Evolutionary conservation across 2,888 invertebrate genomes (phyloP), one percentile per base, ranked within the genome.

Genomic region (Drosophila yooni): DNA sequence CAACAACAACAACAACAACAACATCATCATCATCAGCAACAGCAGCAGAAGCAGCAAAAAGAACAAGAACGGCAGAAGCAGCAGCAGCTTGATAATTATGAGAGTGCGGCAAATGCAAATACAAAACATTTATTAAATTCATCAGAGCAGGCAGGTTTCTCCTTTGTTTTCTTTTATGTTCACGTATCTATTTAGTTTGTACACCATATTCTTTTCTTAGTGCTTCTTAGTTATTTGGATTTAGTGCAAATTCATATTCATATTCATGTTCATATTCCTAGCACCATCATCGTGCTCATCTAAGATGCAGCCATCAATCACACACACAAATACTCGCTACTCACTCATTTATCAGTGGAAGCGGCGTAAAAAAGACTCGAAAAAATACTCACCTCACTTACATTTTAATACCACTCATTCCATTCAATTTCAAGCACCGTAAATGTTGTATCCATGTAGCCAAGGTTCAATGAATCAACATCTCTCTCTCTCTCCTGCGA

Each of bases 101-200:
- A 81, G 74, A 84, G 57, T 66, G 68, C 68, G 62, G 56, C 66
- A 80, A 76, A 81, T 83, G 78, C 77, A 66, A 77, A 69, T 62
- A 72, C 71, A 72, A 86, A 88, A 65, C 76, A 82, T 59, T 82
- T 78, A 76, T 76, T 82, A 60, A 80, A 80, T 83, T 66, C 85
- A 81, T 73, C 82, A 79, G 82, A 75, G 73, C 87, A 91, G 90
- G 91, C 90, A 91, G 91, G 91, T 90, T 90, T 81, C 75, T 65
- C 67, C 65, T 76, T 74, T 75, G 33, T 51, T 75, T 74, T 57
- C 48, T n/a, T 61, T 74, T 66, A 60, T 68, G 48, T 65, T 69
- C 57, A 67, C 62, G 63, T 69, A 72, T 79, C 54, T 74, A 58
- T 59, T 65, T 51, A 61, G 63, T 67, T 46, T 77, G 56, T 76